Evolutionary conservation across 64 coral and sea anemone genomes (phyloP), one percentile per base, ranked within the genome.

Genomic region (Porites lutea): DNA sequence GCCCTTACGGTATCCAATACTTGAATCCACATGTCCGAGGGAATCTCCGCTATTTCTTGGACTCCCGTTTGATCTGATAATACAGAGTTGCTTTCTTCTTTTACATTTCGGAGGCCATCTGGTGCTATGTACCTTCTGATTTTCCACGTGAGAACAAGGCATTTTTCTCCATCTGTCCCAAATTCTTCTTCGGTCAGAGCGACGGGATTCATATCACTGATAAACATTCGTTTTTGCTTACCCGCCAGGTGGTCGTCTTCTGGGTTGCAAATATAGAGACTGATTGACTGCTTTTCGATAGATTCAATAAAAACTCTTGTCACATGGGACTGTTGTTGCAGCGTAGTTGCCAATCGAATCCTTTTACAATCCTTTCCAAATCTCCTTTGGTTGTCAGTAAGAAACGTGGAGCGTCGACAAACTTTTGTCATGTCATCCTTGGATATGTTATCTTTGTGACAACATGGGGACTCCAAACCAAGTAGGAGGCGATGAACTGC

Each of bases 311-410:
- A 79, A 14, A 64, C 49, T 4, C 45, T 52, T 13, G 86, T 89
- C 4, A 59, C 49, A 7, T 63, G 78, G 49, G 70, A 78, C 21
- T 23, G 46, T 44, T 73, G 9, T 16, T 44, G 52, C 16, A 98
- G 74, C 23, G 89, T 46, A 3, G 21, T 61, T 7, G 96, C 96
- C 51, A 93, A 49, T 43, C 64, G 74, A 55, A 95, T 63, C 45
- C 73, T 90, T 37, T 90, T 89, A 11, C 86, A 89, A 16, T 74
- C 87, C 75, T 93, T 98, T 1, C 91, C 80, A 74, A 98, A 98
- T 48, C 68, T 95, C 18, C 52, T 73, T 5, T 54, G 6, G 44
- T 95, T 93, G 23, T 82, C 79, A 70, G 60, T 73, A 14, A 93
- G 64, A 23, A 93, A 95, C 5, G 93, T 95, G 9, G 70, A 88